Evolutionary conservation across 2,113 vertebrate genomes (phyloP).

Genomic region (Takifugu flavidus): DNA sequence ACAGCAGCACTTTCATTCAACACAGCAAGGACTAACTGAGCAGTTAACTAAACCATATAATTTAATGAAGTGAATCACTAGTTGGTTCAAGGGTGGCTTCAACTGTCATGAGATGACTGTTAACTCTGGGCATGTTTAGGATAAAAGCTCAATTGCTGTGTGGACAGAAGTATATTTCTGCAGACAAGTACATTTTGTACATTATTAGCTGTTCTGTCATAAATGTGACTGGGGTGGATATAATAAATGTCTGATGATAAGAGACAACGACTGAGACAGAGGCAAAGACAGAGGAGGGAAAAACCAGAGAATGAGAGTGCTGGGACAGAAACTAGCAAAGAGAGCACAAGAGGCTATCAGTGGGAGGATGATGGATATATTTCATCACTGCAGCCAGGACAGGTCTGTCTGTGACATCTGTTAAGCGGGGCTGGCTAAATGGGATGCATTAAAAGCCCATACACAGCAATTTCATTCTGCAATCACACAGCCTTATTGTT

Average conservation of each 20-base stretch:
- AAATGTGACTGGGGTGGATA: constrained; percentile 21
- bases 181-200: not conserved
- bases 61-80: too few relatives aligned
- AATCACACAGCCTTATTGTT: constrained; percentile 66
- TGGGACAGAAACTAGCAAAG: constrained; percentile 25
- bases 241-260: constrained; percentile 23
- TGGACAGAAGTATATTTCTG: too few relatives aligned
- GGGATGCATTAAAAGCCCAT: constrained; percentile 73
- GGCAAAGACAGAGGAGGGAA: constrained; percentile 27
- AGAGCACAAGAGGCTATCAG: constrained; percentile 52
- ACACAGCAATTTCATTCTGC: constrained; percentile 64
- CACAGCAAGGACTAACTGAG: too few relatives aligned
- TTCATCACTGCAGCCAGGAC: constrained; percentile 69
- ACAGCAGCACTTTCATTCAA: constrained; percentile 18
- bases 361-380: constrained; percentile 74
- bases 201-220: constrained; percentile 6
- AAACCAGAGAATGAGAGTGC: constrained; percentile 42
- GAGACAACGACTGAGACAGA: constrained; percentile 20
- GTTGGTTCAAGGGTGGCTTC: too few relatives aligned
- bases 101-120: not conserved
- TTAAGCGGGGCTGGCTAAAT: constrained; percentile 66
- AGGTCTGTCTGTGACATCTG: constrained; percentile 72
- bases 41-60: too few relatives aligned
- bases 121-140: constrained; percentile 2
- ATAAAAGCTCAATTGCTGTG: not conserved